phyloP scores from a whole-genome alignment of 2,113 vertebrate species.

The Bombycilla garrulus region DNA sequence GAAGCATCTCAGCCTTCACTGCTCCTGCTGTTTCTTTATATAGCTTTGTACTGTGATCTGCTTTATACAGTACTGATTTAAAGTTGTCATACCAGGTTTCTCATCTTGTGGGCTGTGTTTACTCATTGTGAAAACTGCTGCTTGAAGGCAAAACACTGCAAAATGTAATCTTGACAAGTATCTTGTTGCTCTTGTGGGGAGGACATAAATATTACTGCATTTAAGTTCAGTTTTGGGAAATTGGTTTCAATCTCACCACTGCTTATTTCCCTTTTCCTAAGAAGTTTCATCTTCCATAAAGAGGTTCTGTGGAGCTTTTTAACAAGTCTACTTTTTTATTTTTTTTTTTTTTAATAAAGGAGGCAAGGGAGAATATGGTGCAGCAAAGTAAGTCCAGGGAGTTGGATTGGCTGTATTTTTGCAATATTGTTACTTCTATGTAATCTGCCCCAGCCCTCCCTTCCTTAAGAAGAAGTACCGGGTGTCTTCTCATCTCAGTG shows the following conservation, averaged over 20 bases:
- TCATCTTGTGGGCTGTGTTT: conserved; percentile 54
- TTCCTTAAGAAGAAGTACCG: background rate
- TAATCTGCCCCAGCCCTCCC: background rate
- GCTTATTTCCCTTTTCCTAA: conserved; percentile 18
- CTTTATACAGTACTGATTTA: conserved; percentile 44
- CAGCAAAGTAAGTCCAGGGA: background rate
- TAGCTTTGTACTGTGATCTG: conserved; percentile 38
- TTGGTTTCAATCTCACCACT: background rate
- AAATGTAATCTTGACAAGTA: conserved; percentile 64
- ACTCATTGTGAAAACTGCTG: conserved; percentile 62
- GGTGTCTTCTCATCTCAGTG: background rate
- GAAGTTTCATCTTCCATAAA: conserved; percentile 3
- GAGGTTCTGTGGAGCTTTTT: background rate
- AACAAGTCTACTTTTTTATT: background rate
- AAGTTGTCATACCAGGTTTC: conserved; percentile 44
- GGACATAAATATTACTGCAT: conserved; percentile 49
- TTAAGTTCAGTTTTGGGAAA: conserved; percentile 37
- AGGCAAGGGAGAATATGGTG: background rate
- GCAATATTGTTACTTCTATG: background rate
- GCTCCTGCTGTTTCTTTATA: conserved; percentile 43
- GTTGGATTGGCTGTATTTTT: background rate
- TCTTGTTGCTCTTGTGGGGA: conserved; percentile 45
- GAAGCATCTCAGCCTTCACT: background rate
- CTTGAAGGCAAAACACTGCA: conserved; percentile 63
- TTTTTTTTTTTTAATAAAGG: background rate